These are phyloP conservation scores for Orgyia antiqua DNA, from an alignment of 2,888 invertebrate species.

Conservation along the genomic window DNA sequence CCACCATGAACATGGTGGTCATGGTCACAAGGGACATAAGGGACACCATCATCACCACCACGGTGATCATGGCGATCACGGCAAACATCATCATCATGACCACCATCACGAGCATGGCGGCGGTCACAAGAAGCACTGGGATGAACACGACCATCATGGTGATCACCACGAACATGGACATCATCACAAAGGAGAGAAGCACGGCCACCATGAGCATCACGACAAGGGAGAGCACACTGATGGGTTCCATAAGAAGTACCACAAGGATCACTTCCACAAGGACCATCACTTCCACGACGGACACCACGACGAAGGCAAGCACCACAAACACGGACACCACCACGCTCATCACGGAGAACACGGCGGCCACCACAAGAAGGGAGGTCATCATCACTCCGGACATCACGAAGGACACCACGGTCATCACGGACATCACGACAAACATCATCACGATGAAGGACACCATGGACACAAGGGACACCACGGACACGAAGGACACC, in stretches of 20 bases:
- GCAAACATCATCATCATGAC: conserved; percentile 85
- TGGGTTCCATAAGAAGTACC: conserved; percentile 90
- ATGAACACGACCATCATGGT: conserved; percentile 85
- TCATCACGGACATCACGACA: conserved; percentile 87
- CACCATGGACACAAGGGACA: conserved; percentile 88
- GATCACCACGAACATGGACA: conserved; percentile 87
- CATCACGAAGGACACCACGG: conserved; percentile 87
- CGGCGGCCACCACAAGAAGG: conserved; percentile 88
- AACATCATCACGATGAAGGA: conserved; percentile 87
- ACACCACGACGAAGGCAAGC: conserved; percentile 88
- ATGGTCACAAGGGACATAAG: conserved; percentile 87
- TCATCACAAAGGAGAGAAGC: conserved; percentile 87
- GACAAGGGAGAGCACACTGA: conserved; percentile 90
- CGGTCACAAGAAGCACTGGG: conserved; percentile 88
- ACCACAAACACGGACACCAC: conserved; percentile 87
- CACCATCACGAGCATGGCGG: conserved; percentile 87
- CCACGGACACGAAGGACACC: conserved; percentile 85
- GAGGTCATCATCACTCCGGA: conserved; percentile 86
- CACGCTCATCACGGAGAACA: conserved; percentile 85
- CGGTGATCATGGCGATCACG: conserved; percentile 86
- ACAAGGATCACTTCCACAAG: conserved; percentile 92
- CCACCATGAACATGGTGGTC: conserved; percentile 83
- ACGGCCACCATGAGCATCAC: conserved; percentile 88
- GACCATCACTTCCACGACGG: conserved; percentile 94
- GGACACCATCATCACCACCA: conserved; percentile 87